Percentiles rank a stretch among this genome's conserved stretches.
Conservation (phyloP, 2,113 vertebrate species). For the Dolichallabes microphthalmus region DNA sequence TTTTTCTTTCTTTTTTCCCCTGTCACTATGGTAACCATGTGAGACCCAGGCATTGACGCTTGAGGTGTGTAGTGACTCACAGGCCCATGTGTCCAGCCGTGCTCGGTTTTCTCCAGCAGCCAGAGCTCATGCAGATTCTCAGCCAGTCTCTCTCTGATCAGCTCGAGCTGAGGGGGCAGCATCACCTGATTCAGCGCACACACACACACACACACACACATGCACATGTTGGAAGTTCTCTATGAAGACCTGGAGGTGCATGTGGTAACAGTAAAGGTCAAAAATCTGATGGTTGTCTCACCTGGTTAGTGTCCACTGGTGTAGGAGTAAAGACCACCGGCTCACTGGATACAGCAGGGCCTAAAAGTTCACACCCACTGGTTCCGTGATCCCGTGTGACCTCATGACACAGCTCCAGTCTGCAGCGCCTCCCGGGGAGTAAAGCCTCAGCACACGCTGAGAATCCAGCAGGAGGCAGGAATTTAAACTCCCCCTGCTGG, state of each 20-base stretch:
- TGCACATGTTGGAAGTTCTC: background rate
- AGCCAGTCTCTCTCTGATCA: constrained; percentile 87
- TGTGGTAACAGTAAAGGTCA: background rate
- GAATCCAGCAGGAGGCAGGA: constrained; percentile 89
- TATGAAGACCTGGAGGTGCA: background rate
- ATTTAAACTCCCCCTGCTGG: constrained; percentile 89
- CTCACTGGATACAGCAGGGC: constrained; percentile 76
- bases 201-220: constrained; percentile 10
- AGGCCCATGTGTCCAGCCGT: constrained; percentile 87
- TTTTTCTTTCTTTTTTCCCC: background rate
- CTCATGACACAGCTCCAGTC: constrained; percentile 82
- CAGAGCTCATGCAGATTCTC: constrained; percentile 95
- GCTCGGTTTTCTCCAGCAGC: constrained; percentile 90
- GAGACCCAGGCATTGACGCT: background rate
- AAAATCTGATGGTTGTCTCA: constrained; percentile 50
- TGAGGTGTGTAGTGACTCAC: constrained; percentile 68
- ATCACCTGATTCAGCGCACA: constrained; percentile 70
- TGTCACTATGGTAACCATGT: background rate
- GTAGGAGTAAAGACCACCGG: constrained; percentile 85
- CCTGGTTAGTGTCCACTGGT: constrained; percentile 88
- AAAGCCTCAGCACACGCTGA: constrained; percentile 87
- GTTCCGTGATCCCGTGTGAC: constrained; percentile 76
- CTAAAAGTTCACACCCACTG: constrained; percentile 78
- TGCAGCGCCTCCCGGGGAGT: constrained; percentile 82
- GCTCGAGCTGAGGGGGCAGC: constrained; percentile 85